Evolutionary conservation across 2,888 invertebrate genomes (phyloP).

Genomic region (Ecdyonurus torrentis): DNA sequence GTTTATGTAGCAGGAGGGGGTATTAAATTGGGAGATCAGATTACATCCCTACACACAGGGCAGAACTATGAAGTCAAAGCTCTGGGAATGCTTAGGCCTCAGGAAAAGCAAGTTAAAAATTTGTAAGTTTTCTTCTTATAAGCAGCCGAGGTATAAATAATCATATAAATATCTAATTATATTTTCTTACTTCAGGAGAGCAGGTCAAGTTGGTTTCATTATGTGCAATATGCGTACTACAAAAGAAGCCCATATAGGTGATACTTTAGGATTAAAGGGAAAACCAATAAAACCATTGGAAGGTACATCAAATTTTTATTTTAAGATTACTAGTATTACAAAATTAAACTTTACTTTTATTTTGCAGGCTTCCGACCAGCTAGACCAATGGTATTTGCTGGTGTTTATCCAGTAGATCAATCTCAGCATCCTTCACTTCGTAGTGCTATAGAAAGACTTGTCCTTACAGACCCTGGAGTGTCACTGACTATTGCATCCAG

Average conservation of each 20-base stretch:
- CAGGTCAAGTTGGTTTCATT: conserved; percentile 89
- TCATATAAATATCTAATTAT: conserved; percentile 6
- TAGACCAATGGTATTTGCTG: conserved; percentile 73
- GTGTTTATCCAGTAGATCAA: conserved; percentile 82
- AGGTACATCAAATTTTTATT: conserved; percentile 21
- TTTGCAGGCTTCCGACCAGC: conserved; percentile 36
- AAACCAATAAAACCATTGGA: conserved; percentile 37
- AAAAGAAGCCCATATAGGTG: conserved; percentile 58
- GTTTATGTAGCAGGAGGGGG: conserved; percentile 63
- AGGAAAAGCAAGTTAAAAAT: conserved; percentile 42
- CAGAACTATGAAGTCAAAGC: conserved; percentile 65
- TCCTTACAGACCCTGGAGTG: conserved; percentile 90
- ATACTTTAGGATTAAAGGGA: conserved; percentile 45
- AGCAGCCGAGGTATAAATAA: not conserved
- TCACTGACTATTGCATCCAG: conserved; percentile 41
- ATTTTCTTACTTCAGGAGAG: conserved; percentile 26
- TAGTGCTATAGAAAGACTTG: conserved; percentile 74
- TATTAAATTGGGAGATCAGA: conserved; percentile 52
- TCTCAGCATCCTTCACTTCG: conserved; percentile 58
- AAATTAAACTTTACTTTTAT: not conserved
- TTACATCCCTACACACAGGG: conserved; percentile 48
- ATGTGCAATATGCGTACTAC: conserved; percentile 62
- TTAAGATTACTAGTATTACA: not conserved
- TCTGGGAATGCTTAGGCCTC: conserved; percentile 63
- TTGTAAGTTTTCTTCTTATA: conserved; percentile 46